A percentile compares a stretch with the other conserved stretches of the same genome.
Evolutionary conservation across 2,888 invertebrate genomes (phyloP).

Genomic region (Baronia brevicornis): DNA sequence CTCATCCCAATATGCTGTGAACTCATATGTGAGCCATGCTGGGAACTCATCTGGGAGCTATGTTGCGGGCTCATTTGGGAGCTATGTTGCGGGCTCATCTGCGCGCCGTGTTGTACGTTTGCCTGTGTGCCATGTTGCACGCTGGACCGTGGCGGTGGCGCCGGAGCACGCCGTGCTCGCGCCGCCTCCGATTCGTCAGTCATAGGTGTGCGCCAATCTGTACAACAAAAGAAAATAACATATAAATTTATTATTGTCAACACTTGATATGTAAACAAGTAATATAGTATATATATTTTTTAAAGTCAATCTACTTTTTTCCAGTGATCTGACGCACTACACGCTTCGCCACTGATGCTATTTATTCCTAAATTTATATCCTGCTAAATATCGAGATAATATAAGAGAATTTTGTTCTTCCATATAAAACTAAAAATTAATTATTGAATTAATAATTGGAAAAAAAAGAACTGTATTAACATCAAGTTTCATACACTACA

Average conservation of each 20-base stretch:
- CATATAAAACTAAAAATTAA: too few relatives aligned
- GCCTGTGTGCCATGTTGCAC: constrained; percentile 20
- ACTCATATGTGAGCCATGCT: constrained; percentile 1
- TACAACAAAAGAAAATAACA: constrained; percentile 22
- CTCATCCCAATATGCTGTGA: constrained; percentile 5
- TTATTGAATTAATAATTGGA: too few relatives aligned
- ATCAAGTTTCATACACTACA: too few relatives aligned
- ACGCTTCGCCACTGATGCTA: too few relatives aligned
- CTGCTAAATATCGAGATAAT: too few relatives aligned
- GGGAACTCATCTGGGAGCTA: constrained; percentile 4
- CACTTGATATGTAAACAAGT: too few relatives aligned
- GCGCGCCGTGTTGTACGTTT: constrained; percentile 14
- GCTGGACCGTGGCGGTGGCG: constrained; percentile 59
- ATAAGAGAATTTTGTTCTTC: too few relatives aligned
- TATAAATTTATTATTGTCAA: too few relatives aligned
- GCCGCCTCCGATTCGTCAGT: constrained; percentile 64
- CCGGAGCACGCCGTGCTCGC: constrained; percentile 51
- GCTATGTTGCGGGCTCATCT: constrained; percentile 5
- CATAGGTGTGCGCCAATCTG: constrained; percentile 74
- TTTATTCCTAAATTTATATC: too few relatives aligned
- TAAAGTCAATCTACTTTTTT: too few relatives aligned
- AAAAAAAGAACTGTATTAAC: too few relatives aligned
- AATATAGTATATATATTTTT: not conserved
- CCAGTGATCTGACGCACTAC: too few relatives aligned
- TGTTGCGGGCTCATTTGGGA: constrained; percentile 7